phyloP scores from a whole-genome alignment of 2,113 vertebrate genomes.

The Pangasianodon hypophthalmus region DNA sequence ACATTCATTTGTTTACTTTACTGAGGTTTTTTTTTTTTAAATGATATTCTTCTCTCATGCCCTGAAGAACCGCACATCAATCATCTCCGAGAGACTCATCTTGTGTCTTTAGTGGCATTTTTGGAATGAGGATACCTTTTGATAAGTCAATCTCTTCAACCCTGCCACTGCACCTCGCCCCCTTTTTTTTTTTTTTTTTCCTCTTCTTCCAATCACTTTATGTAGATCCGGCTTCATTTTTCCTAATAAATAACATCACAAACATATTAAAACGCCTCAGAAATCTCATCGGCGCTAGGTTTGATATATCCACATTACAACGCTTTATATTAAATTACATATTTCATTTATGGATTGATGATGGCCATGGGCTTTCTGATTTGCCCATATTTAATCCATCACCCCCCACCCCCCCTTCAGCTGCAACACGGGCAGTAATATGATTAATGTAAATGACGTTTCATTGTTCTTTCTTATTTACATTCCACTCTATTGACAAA shows the following conservation, averaged over 20 bases:
- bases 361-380: conserved; percentile 42
- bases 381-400: conserved; percentile 42
- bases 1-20: conserved; percentile 39
- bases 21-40: conserved; percentile 13
- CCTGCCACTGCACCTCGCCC: not conserved
- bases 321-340: conserved; percentile 48
- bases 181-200: not conserved
- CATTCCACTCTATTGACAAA: conserved; percentile 60
- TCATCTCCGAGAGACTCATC: conserved; percentile 7
- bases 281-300: conserved; percentile 10
- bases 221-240: conserved; percentile 12
- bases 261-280: not conserved
- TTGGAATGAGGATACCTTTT: not conserved
- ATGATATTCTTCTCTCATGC: conserved; percentile 42
- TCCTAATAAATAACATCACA: conserved; percentile 36
- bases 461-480: conserved; percentile 58
- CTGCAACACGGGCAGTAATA: conserved; percentile 44
- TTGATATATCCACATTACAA: conserved; percentile 47
- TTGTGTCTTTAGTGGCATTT: not conserved
- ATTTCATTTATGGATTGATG: conserved; percentile 52
- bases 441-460: conserved; percentile 60
- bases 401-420: conserved; percentile 19
- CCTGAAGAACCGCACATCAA: conserved; percentile 32
- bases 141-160: conserved; percentile 18
- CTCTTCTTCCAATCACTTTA: conserved; percentile 23